A percentile compares a stretch with the other conserved stretches of the same genome.
These are phyloP conservation scores for Digitonthophagus gazella DNA, from an alignment of 2,888 invertebrate genomes.

Conservation along the genomic window DNA sequence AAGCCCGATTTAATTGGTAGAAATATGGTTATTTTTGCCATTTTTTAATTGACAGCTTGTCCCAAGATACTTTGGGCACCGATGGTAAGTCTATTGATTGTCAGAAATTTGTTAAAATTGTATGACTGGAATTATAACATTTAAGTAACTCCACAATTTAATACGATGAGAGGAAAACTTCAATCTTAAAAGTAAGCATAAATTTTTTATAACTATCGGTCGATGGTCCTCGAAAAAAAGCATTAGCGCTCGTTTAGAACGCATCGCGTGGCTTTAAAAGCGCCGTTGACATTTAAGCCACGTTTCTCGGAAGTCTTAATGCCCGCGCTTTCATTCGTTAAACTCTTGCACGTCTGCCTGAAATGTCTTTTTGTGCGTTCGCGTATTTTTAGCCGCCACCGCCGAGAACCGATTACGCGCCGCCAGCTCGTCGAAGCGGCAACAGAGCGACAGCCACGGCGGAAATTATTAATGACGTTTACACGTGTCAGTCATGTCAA, in stretches of 20 bases:
- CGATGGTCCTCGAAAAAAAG: neutral
- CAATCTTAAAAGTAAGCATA: no score
- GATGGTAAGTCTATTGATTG: no score
- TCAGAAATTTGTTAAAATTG: no score
- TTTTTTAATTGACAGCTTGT: no score
- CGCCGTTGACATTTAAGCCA: neutral
- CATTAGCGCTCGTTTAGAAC: neutral
- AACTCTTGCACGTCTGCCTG: neutral
- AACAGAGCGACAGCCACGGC: constrained; percentile 11
- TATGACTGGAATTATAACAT: no score
- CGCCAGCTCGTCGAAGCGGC: neutral
- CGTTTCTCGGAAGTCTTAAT: neutral
- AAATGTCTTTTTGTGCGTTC: neutral
- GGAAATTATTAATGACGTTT: constrained; percentile 36
- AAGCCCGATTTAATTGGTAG: no score
- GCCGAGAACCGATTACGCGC: neutral
- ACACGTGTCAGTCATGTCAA: constrained; percentile 37
- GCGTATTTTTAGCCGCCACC: neutral
- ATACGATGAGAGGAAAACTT: no score
- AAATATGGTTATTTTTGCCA: no score
- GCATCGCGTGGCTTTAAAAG: neutral
- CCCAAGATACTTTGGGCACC: no score
- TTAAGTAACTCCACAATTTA: no score
- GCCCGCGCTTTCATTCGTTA: neutral
- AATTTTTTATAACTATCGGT: neutral